Base-by-base conservation (phyloP, 2,888 invertebrate genomes). In the Drosophila trichaetosa region DNA sequence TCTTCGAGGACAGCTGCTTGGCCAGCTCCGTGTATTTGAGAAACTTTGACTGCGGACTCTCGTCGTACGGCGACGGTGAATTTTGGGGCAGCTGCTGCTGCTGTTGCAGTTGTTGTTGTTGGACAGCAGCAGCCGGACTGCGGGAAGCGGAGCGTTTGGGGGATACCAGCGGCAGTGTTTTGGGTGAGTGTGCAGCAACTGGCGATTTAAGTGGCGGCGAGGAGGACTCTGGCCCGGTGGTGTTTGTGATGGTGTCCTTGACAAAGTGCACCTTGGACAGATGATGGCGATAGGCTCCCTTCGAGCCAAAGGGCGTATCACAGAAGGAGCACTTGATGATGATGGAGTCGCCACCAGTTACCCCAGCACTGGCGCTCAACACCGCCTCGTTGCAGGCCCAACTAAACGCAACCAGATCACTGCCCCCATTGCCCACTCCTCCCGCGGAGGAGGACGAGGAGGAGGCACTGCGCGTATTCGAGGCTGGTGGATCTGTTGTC, bases 21-120 rank as follows among this genome's bases (percentile, higher is more conserved):
- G 99, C 99, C 94, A 99, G 96, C 94, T 99, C 98, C 93, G 98
- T 98, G 94, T 99, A 99, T 94, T 99, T 99, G 89, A 98, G 96
- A 95, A 99, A 99, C 95, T 99, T 99, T 89, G 99, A 98, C 94
- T 98, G 98, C 58, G 98, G 97, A 93, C 97, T 98, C 94, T 98
- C 98, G 91, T 98, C 98, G 92, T 96, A 96, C 0, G 77, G 92
- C 91, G 87, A 85, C 1, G 91, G 82, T 36, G 85, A 87, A 0
- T 64, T 63, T 29, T 81, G 79, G 29, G 76, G 51, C 64, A 73
- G 21, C 58, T 78, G 84, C 8, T 71, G 60, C 46, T 29, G 73
- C 64, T 38, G 52, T 53, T 7, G 27, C 27, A 4, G 27, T 4
- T 27, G 46, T 7, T 36, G 56, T 10, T 54, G 53, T 6, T 57